Evolutionary conservation across 2,113 vertebrate genomes (phyloP), one percentile per base, ranked within the genome.

Genomic region (Dicrurus megarhynchus): DNA sequence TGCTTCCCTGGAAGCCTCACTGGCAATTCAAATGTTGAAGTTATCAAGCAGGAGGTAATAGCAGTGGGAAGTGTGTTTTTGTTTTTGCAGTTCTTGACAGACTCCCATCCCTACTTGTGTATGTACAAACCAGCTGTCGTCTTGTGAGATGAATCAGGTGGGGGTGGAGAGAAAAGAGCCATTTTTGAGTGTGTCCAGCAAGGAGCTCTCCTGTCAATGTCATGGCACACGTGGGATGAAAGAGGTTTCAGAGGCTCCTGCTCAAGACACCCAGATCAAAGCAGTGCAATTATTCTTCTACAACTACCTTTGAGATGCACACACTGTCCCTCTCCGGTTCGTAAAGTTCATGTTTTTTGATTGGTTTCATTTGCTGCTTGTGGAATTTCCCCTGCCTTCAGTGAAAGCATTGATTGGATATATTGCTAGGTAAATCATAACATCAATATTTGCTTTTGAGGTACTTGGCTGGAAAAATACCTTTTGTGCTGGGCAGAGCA

Each of bases 1-100:
- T 69, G 44, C 67, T 95, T 95, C 73, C 33, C 55, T 92, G 80
- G 84, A 96, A 95, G 56, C 46, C 55, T 95, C 4, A 6, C 67
- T 95, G 64, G 59, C 87, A 87, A 69, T 88, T 93, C 73, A 60
- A 90, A 90, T 71, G 50, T 80, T 93, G 70, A 82, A 84, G 70
- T 79, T 96, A 49, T 81, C 68, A 85, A 83, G 82, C 94, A 86
- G 80, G 81, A 95, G 93, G 65, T 87, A 91, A 76, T 87, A 79
- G 86, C 87, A 91, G 87, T 95, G 95, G 96, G 92, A 96, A 90
- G 92, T 50, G 52, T 96, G 92, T 84, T 94, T 91, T 94, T 96
- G 71, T 96, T 93, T 94, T 90, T 84, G 41, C 33, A 39, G 2
- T 75, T 75, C 69, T 86, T 93, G 89, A 90, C 90, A 96, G 95